Evolutionary conservation across 2,797 vertebrate species (phyloP).

Genomic region (Schizothorax lantsangensis): DNA sequence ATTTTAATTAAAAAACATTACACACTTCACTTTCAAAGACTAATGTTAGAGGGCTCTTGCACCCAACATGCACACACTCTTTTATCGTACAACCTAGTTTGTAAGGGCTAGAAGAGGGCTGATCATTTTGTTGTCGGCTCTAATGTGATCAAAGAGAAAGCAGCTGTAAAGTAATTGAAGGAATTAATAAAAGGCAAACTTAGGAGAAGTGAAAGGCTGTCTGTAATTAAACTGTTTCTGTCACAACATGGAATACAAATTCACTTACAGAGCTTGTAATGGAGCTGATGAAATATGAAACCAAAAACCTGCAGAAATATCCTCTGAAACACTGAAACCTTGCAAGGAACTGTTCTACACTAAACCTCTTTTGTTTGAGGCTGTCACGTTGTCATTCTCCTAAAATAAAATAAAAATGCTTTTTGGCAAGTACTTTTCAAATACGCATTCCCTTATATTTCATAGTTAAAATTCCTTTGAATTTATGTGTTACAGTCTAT

Average conservation of each 20-base stretch:
- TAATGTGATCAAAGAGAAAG: conserved; percentile 56
- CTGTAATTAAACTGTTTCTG: conserved; percentile 35
- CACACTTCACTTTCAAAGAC: conserved; percentile 31
- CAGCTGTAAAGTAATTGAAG: conserved; percentile 54
- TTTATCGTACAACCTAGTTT: conserved; percentile 26
- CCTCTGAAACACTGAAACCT: not conserved
- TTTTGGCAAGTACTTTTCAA: conserved; percentile 4
- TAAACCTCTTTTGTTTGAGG: not conserved
- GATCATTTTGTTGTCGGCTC: conserved; percentile 23
- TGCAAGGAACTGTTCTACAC: not conserved
- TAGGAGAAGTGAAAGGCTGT: not conserved
- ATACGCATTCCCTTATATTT: not conserved
- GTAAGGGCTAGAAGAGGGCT: conserved; percentile 22
- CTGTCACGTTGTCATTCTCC: not conserved
- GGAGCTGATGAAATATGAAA: conserved; percentile 44
- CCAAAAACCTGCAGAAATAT: conserved; percentile 1
- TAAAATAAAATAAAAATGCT: not conserved
- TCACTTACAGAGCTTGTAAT: conserved; percentile 33
- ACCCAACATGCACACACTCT: conserved; percentile 20
- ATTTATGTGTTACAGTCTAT: not conserved
- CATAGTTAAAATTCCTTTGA: not conserved
- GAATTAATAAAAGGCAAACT: conserved; percentile 49
- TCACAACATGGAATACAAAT: conserved; percentile 40
- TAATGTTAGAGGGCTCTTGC: conserved; percentile 6
- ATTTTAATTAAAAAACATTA: not conserved